Percentiles rank a stretch among this genome's conserved stretches.
phyloP scores from a whole-genome alignment of 1,140 invertebrate genomes.

The Vanessa atalanta region DNA sequence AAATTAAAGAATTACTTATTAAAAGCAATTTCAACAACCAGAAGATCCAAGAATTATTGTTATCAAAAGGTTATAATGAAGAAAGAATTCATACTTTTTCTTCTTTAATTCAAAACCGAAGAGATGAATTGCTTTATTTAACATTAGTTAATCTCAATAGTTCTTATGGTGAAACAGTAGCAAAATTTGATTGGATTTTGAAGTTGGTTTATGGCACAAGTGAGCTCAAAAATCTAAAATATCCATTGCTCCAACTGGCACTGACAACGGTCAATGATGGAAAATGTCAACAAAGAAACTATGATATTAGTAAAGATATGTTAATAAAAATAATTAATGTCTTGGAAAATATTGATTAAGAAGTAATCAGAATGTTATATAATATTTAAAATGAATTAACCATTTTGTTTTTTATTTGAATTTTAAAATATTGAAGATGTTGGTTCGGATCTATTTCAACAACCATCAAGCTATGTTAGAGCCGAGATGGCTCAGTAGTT shows the following conservation, averaged over 20 bases:
- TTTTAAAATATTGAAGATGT: too few species aligned
- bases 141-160: constrained; percentile 60
- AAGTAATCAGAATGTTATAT: too few species aligned
- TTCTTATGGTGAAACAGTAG: constrained; percentile 53
- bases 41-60: constrained; percentile 37
- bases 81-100: constrained; percentile 48
- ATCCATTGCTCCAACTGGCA: constrained; percentile 60
- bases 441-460: too few species aligned
- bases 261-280: constrained; percentile 50
- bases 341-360: constrained; percentile 49
- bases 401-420: too few species aligned
- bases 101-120: constrained; percentile 43
- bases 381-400: too few species aligned
- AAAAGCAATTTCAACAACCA: constrained; percentile 46
- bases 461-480: too few species aligned
- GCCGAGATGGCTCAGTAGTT: too few species aligned
- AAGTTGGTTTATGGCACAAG: constrained; percentile 69
- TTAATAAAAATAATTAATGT: constrained; percentile 54
- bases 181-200: constrained; percentile 64
- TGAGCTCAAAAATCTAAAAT: constrained; percentile 60
- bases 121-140: constrained; percentile 53
- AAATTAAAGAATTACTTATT: constrained; percentile 47
- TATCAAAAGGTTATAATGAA: constrained; percentile 39
- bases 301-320: constrained; percentile 62
- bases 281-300: constrained; percentile 43